Base-by-base conservation (phyloP, 2,888 invertebrate species). In the Scotopteryx bipunctaria region DNA sequence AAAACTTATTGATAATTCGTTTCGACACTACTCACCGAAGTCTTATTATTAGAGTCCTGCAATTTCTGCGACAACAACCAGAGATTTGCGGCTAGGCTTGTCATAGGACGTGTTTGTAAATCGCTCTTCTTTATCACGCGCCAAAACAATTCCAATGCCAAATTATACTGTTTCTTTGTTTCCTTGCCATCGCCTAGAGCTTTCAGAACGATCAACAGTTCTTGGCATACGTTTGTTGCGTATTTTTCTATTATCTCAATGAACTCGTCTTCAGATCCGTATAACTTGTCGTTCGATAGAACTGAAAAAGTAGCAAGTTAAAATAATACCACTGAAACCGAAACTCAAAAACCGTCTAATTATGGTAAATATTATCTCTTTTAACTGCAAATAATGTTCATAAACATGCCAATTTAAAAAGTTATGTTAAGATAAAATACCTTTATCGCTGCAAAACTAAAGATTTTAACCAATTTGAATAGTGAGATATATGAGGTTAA, bases 241-340 rank as follows among this genome's bases (percentile, higher is more conserved):
- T 96, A 93, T 71, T 93, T 93, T 69, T 96, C 94, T 1, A 98
- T 91, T 80, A 96, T 96, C 1, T 90, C 86, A 40, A 98, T 87
- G 77, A 97, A 98, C 81, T 97, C 96, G 8, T 94, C 92, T 84
- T 98, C 98, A 6, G 94, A 94, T 4, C 98, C 98, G 76, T 98
- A 99, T 29, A 99, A 86, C 49, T 94, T 92, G 81, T 99, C 98
- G 77, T 99, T 99, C 2, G 98, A 97, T 71, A 98, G 95, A 55
- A 98, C 97, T 94, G 64, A 69, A 88, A 87, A 66, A 63, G 2
- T 1, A 37, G 9, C 5, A 23, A 29, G 21, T 8, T 27, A 4
- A 17, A 9, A 37, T 16, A 29, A 25, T 32, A 44, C 16, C n/a
- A n/a, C n/a, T n/a, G n/a, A n/a, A n/a, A n/a, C n/a, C n/a, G n/a